Conservation (phyloP, 2,113 vertebrate genomes). For the Notechis scutatus region DNA sequence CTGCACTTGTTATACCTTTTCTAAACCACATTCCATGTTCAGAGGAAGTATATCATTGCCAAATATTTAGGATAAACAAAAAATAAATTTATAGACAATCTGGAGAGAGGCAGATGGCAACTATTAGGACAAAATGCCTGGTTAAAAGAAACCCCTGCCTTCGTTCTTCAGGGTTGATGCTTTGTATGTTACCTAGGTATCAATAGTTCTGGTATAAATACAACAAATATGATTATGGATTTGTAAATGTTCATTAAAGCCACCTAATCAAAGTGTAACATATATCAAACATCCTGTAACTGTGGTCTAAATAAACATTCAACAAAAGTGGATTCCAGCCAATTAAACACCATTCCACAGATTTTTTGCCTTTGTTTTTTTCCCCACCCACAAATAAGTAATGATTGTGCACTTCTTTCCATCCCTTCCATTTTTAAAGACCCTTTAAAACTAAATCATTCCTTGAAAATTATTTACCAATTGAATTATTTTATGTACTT, state of each 20-base stretch:
- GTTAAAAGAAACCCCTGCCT: no score
- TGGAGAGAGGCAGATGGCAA: background rate
- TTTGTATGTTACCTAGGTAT: background rate
- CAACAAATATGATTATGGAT: background rate
- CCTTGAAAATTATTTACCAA: background rate
- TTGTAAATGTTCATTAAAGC: background rate
- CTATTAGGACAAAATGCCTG: background rate
- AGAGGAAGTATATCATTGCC: background rate
- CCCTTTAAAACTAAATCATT: background rate
- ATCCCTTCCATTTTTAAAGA: background rate
- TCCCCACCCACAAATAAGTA: background rate
- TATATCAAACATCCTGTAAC: background rate
- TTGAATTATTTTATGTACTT: background rate
- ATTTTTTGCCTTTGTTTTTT: background rate
- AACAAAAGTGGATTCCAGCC: background rate
- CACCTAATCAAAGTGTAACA: no score
- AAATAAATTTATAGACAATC: background rate
- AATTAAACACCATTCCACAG: background rate
- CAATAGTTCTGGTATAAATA: background rate
- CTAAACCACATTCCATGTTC: background rate
- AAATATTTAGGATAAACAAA: background rate
- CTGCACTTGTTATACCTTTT: background rate
- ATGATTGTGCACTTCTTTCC: background rate
- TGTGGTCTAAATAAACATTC: background rate
- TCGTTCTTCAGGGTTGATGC: background rate